These are phyloP conservation scores for Dryococelus australis DNA, from an alignment of 2,888 invertebrate species.

Conservation along the genomic window DNA sequence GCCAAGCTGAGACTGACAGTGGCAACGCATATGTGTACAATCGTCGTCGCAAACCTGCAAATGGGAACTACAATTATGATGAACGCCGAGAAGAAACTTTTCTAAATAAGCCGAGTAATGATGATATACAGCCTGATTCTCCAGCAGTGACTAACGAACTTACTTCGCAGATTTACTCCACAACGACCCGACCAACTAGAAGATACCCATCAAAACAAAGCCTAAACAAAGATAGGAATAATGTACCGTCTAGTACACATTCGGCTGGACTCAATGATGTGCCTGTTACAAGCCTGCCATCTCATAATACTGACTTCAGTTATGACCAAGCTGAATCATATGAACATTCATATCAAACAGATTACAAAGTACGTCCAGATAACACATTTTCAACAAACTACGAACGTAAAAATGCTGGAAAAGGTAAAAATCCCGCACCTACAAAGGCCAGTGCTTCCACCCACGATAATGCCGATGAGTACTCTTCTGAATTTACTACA, in stretches of 20 bases:
- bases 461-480: background rate
- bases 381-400: background rate
- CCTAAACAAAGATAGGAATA: background rate
- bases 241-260: background rate
- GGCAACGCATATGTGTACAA: background rate
- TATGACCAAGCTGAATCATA: background rate
- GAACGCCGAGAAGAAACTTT: background rate
- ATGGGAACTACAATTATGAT: background rate
- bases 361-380: background rate
- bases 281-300: background rate
- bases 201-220: slow-evolving; percentile 12
- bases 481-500: background rate
- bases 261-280: background rate
- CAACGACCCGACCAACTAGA: slow-evolving; percentile 3
- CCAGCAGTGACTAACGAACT: background rate
- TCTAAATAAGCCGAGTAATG: background rate
- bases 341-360: background rate
- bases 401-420: background rate
- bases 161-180: slow-evolving; percentile 7
- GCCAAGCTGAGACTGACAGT: background rate
- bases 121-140: background rate
- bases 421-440: background rate
- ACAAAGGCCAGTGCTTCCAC: background rate
- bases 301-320: background rate
- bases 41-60: background rate